A percentile compares a stretch with the other conserved stretches of the same genome.
phyloP scores from a whole-genome alignment of 2,797 vertebrate genomes.

The Parauchenoglanis punctatus region DNA sequence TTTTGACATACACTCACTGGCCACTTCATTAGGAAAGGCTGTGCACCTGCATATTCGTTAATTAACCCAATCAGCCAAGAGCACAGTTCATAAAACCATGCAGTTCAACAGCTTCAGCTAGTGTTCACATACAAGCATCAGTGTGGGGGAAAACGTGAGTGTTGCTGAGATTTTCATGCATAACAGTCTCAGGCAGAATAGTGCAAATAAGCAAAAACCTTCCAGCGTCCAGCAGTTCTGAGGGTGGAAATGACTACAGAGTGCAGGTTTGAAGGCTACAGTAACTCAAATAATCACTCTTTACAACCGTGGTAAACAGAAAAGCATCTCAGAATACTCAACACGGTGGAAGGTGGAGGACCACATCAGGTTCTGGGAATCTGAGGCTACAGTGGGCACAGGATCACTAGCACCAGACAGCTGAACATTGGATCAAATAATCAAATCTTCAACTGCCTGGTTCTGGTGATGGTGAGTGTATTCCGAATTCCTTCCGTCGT shows the following conservation, averaged over 20 bases:
- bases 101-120: not conserved
- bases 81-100: too few relatives aligned
- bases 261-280: not conserved
- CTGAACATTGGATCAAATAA: not conserved
- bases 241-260: not conserved
- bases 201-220: not conserved
- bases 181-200: not conserved
- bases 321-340: not conserved
- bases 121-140: not conserved
- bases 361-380: not conserved
- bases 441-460: not conserved
- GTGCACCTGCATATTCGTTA: not conserved
- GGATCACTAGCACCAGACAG: not conserved
- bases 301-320: not conserved
- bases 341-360: not conserved
- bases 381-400: not conserved
- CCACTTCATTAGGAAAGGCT: conserved; percentile 20
- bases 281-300: not conserved
- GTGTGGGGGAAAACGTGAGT: not conserved
- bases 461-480: not conserved
- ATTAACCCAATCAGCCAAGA: not conserved
- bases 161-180: not conserved
- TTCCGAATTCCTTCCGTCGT: not conserved
- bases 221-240: not conserved
- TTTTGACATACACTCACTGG: conserved; percentile 18